Conservation (phyloP, 2,113 vertebrate species). For the Phrynocephalus versicolor region DNA sequence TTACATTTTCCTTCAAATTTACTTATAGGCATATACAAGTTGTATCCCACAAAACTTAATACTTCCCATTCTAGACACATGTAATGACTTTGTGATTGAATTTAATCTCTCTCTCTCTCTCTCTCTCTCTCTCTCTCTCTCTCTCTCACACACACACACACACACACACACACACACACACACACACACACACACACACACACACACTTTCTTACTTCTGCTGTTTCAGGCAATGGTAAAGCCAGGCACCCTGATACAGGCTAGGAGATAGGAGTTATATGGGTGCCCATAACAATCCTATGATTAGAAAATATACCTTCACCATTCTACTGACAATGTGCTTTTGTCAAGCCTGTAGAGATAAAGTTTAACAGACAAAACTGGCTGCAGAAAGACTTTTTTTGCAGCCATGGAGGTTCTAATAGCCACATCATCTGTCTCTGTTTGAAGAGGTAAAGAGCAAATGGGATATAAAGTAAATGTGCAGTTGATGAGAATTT, state of each 20-base stretch:
- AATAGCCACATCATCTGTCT: slow-evolving; percentile 27
- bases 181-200: too few species aligned
- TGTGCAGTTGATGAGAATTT: slow-evolving; percentile 39
- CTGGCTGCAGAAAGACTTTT: slow-evolving; percentile 30
- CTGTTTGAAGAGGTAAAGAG: slow-evolving; percentile 40
- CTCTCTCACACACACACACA: too few species aligned
- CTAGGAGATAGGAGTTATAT: not conserved
- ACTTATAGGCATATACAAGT: not conserved
- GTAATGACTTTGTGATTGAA: too few species aligned
- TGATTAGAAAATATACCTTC: not conserved
- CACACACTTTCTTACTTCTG: not conserved
- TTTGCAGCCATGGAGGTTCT: slow-evolving; percentile 28
- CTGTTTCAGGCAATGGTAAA: too few species aligned
- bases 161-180: too few species aligned
- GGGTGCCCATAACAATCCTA: not conserved
- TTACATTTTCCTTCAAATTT: not conserved
- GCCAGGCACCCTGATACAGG: not conserved
- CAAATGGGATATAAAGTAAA: slow-evolving; percentile 49
- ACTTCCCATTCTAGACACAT: not conserved
- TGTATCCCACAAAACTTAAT: not conserved
- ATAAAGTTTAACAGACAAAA: slow-evolving; percentile 41
- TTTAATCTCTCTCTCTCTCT: too few species aligned
- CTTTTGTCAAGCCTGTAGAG: slow-evolving; percentile 42
- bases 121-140: too few species aligned
- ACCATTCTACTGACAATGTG: too few species aligned